Base-by-base conservation (phyloP, 2,888 invertebrate genomes). In the Tipula lateralis region DNA sequence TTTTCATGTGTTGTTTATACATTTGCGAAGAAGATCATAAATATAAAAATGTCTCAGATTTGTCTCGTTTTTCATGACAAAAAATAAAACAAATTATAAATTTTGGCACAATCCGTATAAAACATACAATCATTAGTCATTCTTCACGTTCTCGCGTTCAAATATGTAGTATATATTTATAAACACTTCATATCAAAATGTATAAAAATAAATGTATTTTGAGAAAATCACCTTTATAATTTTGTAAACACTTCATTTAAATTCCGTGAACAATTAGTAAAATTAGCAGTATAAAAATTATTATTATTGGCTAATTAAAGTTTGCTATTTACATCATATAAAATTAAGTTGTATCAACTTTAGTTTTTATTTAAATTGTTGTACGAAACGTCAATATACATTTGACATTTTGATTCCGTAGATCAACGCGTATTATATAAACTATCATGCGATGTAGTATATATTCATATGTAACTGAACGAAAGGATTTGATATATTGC, bases 31-130 rank as follows among this genome's bases (percentile, higher is more conserved):
- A 66, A 66, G 66, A 66, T 66, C 66, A 24, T 66, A 66, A 66
- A 66, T 66, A 66, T 66, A 66, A 66, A 66, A 66, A 66, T 66
- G 66, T 66, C 66, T 66, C 66, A 66, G 66, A 66, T 66, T 66
- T 66, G 66, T 66, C 66, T 66, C 66, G 66, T 66, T 66, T 66
- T 66, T 66, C n/a, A n/a, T 66, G 66, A 66, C 66, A 66, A 66
- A 66, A 66, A 66, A 66, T 66, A 66, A 66, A 66, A 66, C 66
- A 66, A 66, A 66, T 66, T 66, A 66, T 66, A 66, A 66, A 66
- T 66, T 66, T 66, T 66, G 66, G 66, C 66, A 66, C 66, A 66
- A 66, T 66, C 66, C 24, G 66, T 66, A 66, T 24, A 66, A 12
- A 66, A 66, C 66, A 66, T 66, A 66, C 24, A 66, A 66, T 66